Evolutionary conservation across 2,113 vertebrate species (phyloP).

Genomic region (Mormoops blainvillei): DNA sequence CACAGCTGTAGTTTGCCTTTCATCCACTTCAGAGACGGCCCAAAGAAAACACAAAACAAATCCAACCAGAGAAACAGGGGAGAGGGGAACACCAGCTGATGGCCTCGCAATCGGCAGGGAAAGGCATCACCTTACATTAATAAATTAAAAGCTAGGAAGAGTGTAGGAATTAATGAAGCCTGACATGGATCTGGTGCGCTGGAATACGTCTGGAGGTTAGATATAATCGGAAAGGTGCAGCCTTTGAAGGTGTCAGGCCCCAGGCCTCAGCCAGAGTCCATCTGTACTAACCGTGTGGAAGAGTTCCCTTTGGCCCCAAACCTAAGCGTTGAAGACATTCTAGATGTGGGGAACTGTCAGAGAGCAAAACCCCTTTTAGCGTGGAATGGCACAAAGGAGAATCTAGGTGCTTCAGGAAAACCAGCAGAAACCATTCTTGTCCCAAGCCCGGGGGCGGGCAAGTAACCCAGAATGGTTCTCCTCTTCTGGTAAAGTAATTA

Average conservation of each 20-base stretch:
- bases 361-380: background rate
- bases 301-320: background rate
- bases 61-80: slow-evolving; percentile 46
- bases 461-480: background rate
- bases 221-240: background rate
- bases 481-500: background rate
- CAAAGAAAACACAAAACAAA: slow-evolving; percentile 79
- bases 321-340: background rate
- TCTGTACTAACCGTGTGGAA: background rate
- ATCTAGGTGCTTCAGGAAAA: background rate
- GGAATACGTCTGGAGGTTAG: background rate
- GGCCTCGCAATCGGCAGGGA: slow-evolving; percentile 20
- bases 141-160: slow-evolving; percentile 56
- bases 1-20: slow-evolving; percentile 77
- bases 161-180: slow-evolving; percentile 56
- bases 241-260: slow-evolving; percentile 20
- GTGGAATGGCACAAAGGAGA: background rate
- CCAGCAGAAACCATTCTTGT: background rate
- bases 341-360: background rate
- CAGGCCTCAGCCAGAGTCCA: background rate
- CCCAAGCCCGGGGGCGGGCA: background rate
- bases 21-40: slow-evolving; percentile 72
- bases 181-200: background rate
- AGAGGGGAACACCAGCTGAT: slow-evolving; percentile 41
- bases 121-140: slow-evolving; percentile 70